phyloP scores from a whole-genome alignment of 37 sponge, comb jelly and placozoan species.

The Oopsacas minuta region DNA sequence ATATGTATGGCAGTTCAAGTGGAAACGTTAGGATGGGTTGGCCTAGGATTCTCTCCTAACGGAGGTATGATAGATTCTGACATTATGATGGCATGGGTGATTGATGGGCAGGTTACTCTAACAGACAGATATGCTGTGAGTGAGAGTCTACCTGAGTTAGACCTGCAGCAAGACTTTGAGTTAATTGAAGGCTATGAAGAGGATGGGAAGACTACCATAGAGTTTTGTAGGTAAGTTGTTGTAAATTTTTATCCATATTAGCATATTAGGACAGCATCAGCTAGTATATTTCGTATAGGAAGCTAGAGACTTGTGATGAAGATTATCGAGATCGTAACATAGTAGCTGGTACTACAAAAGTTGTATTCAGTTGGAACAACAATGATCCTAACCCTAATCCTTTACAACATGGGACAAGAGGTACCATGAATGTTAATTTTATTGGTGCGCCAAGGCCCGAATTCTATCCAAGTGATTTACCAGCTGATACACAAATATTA shows the following conservation, averaged over 20 bases:
- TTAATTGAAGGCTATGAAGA: background rate
- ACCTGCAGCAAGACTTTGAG: background rate
- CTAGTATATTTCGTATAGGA: no score
- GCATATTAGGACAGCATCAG: no score
- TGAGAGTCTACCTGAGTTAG: background rate
- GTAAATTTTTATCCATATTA: no score
- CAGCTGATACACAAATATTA: background rate
- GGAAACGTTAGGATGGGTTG: background rate
- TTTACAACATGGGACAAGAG: background rate
- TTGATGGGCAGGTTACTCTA: background rate
- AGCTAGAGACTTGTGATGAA: background rate
- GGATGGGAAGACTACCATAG: background rate
- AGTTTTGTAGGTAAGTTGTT: background rate
- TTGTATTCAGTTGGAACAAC: conserved; percentile 20
- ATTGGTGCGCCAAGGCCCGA: background rate
- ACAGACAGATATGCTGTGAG: conserved; percentile 3
- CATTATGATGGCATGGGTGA: conserved; percentile 19
- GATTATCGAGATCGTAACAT: conserved; percentile 16
- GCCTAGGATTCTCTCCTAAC: conserved; percentile 13
- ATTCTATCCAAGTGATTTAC: background rate
- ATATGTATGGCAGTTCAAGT: conserved; percentile 9
- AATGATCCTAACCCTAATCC: background rate
- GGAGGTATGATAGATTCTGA: conserved; percentile 13
- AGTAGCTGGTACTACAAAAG: background rate
- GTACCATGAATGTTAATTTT: background rate